These are phyloP conservation scores for Platysteira castanea DNA, from an alignment of 2,113 vertebrate genomes.

Conservation along the genomic window DNA sequence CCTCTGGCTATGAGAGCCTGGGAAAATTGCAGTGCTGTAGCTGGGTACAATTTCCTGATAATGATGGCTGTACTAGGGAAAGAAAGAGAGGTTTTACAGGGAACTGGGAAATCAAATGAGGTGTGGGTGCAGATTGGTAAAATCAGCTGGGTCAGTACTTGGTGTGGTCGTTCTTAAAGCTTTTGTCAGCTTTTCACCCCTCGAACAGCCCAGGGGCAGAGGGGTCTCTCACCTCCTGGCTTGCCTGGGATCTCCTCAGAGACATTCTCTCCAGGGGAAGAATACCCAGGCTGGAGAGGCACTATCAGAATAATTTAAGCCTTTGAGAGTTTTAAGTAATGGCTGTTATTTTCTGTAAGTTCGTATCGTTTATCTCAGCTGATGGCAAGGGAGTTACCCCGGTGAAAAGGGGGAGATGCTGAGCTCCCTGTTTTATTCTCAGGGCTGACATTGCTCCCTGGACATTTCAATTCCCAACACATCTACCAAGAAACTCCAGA, in stretches of 20 bases:
- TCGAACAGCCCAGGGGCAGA: neutral
- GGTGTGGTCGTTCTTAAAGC: neutral
- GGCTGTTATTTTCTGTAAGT: neutral
- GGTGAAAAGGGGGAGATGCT: neutral
- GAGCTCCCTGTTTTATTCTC: neutral
- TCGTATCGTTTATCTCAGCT: neutral
- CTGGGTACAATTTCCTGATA: neutral
- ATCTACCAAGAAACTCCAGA: neutral
- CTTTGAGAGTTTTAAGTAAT: neutral
- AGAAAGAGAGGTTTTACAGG: neutral
- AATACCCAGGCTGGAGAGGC: neutral
- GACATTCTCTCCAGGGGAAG: neutral
- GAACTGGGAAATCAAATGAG: neutral
- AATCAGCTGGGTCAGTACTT: neutral
- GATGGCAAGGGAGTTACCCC: neutral
- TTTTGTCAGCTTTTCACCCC: neutral
- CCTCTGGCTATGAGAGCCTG: neutral
- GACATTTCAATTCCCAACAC: neutral
- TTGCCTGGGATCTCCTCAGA: neutral
- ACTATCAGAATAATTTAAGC: neutral
- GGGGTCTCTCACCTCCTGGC: neutral
- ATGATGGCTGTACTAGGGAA: neutral
- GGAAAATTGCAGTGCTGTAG: neutral
- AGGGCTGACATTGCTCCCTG: neutral
- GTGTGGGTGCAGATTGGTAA: neutral